Base-by-base conservation (phyloP, 1,140 invertebrate genomes). In the Paralvinella palmiformis region DNA sequence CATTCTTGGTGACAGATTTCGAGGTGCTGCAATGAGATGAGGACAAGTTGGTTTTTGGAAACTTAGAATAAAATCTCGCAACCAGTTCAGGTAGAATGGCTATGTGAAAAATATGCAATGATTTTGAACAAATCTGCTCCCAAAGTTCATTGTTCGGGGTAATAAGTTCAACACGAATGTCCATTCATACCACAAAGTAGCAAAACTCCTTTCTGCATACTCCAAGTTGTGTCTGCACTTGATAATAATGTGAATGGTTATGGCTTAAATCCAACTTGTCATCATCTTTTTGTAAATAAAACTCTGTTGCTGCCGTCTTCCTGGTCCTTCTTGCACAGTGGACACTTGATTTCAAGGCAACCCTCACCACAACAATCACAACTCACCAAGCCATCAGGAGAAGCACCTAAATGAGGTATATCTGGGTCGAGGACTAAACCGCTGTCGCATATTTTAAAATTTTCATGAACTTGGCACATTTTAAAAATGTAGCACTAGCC, bases 341-440 rank as follows among this genome's bases (percentile, higher is more conserved):
- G 65, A 35, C 69, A 69, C 58, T 71, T 72, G 6, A 69, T 55
- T 69, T 71, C 63, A 3, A 72, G 2, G 60, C 37, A 48, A 24
- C 53, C 53, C 15, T 57, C 29, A 32, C 65, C 63, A 63, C 71
- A 72, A 45, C 69, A 69, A 36, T 59, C 33, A 60, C 69, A 70
- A 20, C 1, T 17, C 5, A 62, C 7, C 22, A 68, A 29, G 20
- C 69, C 67, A 66, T 69, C 67, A 45, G 69, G 67, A 15, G 65
- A 69, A 15, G 67, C 65, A 5, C 62, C 69, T 4, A 72, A 17
- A 35, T 48, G 65, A 22, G 68, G 71, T 15, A 41, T 52, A 1
- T 63, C 44, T 20, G 50, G 20, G 36, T 62, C 60, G n/a, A 71
- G 52, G 20, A 56, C 17, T 13, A 71, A 64, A 1, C 69, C 71